Base-by-base conservation (phyloP, 2,797 vertebrate species). In the Sibirionetta formosa region DNA sequence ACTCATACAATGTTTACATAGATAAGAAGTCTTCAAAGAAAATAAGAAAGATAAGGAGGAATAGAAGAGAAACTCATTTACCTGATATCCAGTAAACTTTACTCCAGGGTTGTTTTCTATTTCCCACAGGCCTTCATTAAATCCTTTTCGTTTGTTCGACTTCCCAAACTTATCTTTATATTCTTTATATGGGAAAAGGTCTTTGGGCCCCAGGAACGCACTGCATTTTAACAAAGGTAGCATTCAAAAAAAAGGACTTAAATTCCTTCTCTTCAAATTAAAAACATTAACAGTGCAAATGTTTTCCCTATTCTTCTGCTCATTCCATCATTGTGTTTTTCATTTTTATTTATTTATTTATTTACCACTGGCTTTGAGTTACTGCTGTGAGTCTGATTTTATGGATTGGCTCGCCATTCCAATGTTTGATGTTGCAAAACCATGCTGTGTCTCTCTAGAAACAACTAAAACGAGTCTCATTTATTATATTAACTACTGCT, bases 151-250 rank as follows among this genome's bases (percentile, higher is more conserved):
- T 97, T 99, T 99, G 98, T 99, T 99, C 11, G 99, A 99, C 92
- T 99, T 99, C 80, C 99, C 99, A 98, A 99, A 99, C 96, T 99
- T 99, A 96, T 99, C 99, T 98, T 99, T 99, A 93, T 99, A 99
- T 95, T 99, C 99, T 97, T 99, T 99, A 95, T 99, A 99, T 5
- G 99, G 99, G 75, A 99, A 99, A 93, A 99, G 99, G 96, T 99
- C 99, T 98, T 99, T 99, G 36, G 99, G 99, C 65, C 99, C 99
- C 96, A 99, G 97, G 97, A 99, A 99, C 3, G 99, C 99, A 54
- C 99, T 99, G 95, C 36, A 94, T 96, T 97, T 93, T 44, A 95
- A 96, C 64, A 96, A 66, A 97, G 65, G 77, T 33, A 57, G 94
- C 61, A 93, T 69, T 96, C 63, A 95, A 82, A 90, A 82, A 90